Conservation (phyloP, 1,140 invertebrate species). For the Watersipora subatra region DNA sequence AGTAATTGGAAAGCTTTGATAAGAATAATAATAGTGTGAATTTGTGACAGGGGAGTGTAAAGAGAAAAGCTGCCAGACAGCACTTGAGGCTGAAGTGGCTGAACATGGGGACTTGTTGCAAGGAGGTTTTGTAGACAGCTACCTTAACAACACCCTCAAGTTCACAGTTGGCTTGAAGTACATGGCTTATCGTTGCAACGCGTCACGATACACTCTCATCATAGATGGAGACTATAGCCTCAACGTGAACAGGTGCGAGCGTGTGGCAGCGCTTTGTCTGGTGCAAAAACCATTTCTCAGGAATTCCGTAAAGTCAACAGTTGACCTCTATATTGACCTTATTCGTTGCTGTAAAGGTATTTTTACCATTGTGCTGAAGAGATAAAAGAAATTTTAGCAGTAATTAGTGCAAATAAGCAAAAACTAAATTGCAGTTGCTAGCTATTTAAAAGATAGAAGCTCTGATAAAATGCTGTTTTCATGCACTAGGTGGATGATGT, state of each 20-base stretch:
- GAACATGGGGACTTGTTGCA: not conserved
- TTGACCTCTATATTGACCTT: too few species aligned
- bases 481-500: too few species aligned
- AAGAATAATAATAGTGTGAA: not conserved
- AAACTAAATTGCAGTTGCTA: too few species aligned
- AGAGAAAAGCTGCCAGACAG: not conserved
- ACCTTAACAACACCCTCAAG: not conserved
- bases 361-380: too few species aligned
- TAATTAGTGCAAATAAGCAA: too few species aligned
- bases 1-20: not conserved
- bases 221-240: not conserved
- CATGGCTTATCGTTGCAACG: not conserved
- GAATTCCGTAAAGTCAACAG: too few species aligned
- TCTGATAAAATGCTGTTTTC: too few species aligned
- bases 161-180: not conserved
- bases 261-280: too few species aligned
- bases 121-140: not conserved
- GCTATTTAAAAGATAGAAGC: too few species aligned
- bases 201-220: not conserved
- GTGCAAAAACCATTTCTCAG: too few species aligned
- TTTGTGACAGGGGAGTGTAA: not conserved
- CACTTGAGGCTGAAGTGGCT: not conserved
- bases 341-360: too few species aligned
- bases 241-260: not conserved
- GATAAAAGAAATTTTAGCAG: too few species aligned